Percentiles rank a stretch among this genome's conserved stretches.
phyloP scores from a whole-genome alignment of 2,797 vertebrate genomes.

The Artibeus lituratus region DNA sequence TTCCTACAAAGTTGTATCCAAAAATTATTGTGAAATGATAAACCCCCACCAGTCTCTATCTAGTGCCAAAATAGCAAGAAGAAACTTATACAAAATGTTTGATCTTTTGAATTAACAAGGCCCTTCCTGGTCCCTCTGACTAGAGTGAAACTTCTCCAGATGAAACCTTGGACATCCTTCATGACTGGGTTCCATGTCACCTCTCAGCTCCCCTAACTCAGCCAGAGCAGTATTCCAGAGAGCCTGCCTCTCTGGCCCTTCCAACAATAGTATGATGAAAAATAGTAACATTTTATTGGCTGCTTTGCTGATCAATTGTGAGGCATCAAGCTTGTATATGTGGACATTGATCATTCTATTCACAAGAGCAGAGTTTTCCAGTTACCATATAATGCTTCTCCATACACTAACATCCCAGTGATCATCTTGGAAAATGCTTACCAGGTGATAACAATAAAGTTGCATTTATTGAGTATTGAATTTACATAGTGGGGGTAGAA shows the following conservation, averaged over 20 bases:
- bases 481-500: not conserved
- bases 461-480: not conserved
- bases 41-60: not conserved
- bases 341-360: not conserved
- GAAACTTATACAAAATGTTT: not conserved
- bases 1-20: not conserved
- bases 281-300: not conserved
- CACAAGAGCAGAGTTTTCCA: not conserved
- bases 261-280: not conserved
- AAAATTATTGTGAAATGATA: not conserved
- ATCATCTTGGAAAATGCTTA: not conserved
- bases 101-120: not conserved
- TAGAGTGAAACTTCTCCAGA: not conserved
- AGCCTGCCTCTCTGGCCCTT: not conserved
- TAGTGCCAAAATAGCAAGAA: not conserved
- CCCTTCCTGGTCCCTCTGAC: not conserved
- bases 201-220: not conserved
- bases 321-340: rapidly evolving
- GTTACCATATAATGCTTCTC: not conserved
- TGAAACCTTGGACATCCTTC: not conserved
- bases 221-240: not conserved
- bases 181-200: rapidly evolving
- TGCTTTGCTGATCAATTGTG: not conserved
- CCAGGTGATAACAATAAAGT: not conserved
- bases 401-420: not conserved